phyloP scores from a whole-genome alignment of 1,140 invertebrate species.

The Calephelis nemesis region DNA sequence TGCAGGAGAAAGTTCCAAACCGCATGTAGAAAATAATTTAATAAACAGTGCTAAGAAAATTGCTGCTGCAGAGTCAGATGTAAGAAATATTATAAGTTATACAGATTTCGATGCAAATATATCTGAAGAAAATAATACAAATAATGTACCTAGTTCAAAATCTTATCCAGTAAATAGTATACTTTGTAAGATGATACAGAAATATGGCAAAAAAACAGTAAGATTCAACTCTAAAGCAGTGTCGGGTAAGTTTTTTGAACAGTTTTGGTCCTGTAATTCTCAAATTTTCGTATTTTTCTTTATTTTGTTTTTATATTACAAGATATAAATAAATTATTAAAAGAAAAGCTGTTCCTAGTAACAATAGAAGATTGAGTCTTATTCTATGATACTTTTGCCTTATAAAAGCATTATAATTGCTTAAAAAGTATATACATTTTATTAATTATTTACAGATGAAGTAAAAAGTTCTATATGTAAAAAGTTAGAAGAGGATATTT shows the following conservation, averaged over 20 bases:
- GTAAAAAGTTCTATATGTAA: constrained; percentile 38
- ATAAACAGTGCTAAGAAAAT: constrained; percentile 6
- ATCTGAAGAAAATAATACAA: not conserved
- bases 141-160: not conserved
- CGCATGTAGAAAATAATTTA: not conserved
- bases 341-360: too few species aligned
- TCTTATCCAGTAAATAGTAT: constrained; percentile 46
- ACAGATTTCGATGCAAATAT: constrained; percentile 2
- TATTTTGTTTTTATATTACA: too few species aligned
- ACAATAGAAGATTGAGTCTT: too few species aligned
- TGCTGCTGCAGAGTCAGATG: not conserved
- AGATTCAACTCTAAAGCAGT: constrained; percentile 43
- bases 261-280: too few species aligned
- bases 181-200: constrained; percentile 56
- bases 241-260: constrained; percentile 44
- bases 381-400: too few species aligned
- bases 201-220: constrained; percentile 45
- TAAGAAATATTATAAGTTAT: constrained; percentile 1
- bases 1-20: not conserved
- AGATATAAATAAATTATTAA: too few species aligned
- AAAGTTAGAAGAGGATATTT: constrained; percentile 46
- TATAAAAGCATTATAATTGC: too few species aligned
- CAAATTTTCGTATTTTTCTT: too few species aligned
- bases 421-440: constrained; percentile 6
- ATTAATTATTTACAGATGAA: constrained; percentile 48